phyloP scores from a whole-genome alignment of 2,113 vertebrate species.

The Catharus fuscescens region DNA sequence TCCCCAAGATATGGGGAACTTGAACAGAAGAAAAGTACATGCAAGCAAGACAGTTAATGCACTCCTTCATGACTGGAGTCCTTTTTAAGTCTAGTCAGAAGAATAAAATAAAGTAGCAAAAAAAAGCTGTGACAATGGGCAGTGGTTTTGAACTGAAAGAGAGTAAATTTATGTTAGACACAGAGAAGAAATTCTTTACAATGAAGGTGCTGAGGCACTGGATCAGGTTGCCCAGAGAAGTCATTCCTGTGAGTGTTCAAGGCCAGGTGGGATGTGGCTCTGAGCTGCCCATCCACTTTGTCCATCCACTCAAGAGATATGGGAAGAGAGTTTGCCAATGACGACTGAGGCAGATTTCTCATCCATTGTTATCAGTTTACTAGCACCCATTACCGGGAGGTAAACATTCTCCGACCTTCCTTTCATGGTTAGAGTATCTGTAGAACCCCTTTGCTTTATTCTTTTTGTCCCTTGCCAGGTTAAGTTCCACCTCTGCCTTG shows the following conservation, averaged over 20 bases:
- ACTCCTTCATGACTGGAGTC: background rate
- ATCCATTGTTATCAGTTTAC: background rate
- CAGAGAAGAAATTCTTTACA: background rate
- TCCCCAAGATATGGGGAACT: background rate
- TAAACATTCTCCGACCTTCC: background rate
- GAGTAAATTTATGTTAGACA: background rate
- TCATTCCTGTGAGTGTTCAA: background rate
- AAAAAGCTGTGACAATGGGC: background rate
- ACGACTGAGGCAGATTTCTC: background rate
- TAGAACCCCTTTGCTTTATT: background rate
- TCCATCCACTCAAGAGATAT: background rate
- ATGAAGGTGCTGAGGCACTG: background rate
- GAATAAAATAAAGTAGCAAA: background rate
- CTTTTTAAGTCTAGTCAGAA: background rate
- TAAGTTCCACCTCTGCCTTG: background rate
- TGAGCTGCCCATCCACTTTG: background rate
- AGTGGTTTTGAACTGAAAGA: background rate
- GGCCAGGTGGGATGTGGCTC: background rate
- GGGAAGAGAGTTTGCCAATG: background rate
- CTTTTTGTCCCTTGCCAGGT: background rate
- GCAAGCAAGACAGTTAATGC: background rate
- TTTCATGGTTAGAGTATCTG: background rate
- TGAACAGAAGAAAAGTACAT: background rate
- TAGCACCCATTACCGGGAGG: fast-evolving
- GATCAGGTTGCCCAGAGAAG: background rate